Evolutionary conservation across 1,140 invertebrate genomes (phyloP).

Genomic region (Drosophila malerkotliana): DNA sequence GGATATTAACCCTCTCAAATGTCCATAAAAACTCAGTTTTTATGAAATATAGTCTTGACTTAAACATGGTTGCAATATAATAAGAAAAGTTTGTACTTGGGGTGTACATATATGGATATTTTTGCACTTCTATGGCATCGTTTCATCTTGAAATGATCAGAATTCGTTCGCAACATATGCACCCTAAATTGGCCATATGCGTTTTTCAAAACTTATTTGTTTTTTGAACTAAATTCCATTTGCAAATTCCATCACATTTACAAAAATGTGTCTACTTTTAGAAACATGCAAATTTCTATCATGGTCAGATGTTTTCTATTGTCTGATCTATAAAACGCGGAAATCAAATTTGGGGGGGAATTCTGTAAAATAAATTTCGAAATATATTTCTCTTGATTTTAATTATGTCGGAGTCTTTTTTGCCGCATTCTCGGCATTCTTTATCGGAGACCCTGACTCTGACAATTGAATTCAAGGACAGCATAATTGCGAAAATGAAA

Average conservation of each 20-base stretch:
- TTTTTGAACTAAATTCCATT: slow-evolving; percentile 58
- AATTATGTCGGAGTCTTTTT: slow-evolving; percentile 28
- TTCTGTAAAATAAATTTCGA: slow-evolving; percentile 10
- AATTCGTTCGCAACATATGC: slow-evolving; percentile 27
- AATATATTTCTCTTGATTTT: slow-evolving; percentile 8
- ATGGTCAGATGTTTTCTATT: slow-evolving; percentile 7
- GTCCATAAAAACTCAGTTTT: no score
- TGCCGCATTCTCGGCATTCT: slow-evolving; percentile 45
- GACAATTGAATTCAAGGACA: slow-evolving; percentile 77
- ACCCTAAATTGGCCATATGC: slow-evolving; percentile 41
- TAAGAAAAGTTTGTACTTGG: no score
- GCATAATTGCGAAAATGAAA: slow-evolving; percentile 64
- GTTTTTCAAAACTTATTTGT: slow-evolving; percentile 31
- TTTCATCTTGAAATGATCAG: neutral
- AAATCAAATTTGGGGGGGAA: slow-evolving; percentile 7
- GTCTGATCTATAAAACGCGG: slow-evolving; percentile 37
- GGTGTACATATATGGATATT: no score
- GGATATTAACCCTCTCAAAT: no score
- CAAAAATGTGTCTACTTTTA: neutral
- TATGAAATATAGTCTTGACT: neutral
- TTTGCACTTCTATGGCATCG: slow-evolving; percentile 2
- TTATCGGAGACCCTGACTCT: slow-evolving; percentile 65
- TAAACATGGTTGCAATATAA: no score
- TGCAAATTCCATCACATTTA: slow-evolving; percentile 34
- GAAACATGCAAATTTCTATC: slow-evolving; percentile 5